phyloP scores from a whole-genome alignment of 1,140 invertebrate species.

The Gryllus bimaculatus region DNA sequence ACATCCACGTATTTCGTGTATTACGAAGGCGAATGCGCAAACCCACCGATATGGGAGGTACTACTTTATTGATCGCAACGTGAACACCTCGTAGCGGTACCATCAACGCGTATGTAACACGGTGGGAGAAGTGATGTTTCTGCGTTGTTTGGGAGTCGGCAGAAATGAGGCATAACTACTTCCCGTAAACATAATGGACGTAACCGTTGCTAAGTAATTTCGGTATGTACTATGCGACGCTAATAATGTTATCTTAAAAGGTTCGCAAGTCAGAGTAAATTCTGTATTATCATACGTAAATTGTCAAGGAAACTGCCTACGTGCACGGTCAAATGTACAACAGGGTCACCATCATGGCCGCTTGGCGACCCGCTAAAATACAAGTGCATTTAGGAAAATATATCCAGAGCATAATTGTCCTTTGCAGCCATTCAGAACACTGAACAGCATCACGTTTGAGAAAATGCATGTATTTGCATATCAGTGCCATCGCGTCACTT shows the following conservation, averaged over 20 bases:
- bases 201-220: background rate
- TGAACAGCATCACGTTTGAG: no score
- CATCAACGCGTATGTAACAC: background rate
- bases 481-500: background rate
- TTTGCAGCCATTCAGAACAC: no score
- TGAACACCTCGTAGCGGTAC: background rate
- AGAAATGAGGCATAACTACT: no score
- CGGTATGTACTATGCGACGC: background rate
- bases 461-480: background rate
- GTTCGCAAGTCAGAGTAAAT: background rate
- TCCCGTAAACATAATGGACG: no score
- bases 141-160: no score
- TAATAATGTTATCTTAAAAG: background rate
- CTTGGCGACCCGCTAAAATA: constrained; percentile 15
- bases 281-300: background rate
- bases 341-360: constrained; percentile 15
- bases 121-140: background rate
- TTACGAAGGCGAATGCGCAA: no score
- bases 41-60: background rate
- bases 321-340: constrained; percentile 9
- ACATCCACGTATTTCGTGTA: no score
- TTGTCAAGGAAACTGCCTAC: background rate
- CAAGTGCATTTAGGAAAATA: background rate
- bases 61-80: constrained; percentile 4
- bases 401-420: no score